A percentile compares a stretch with the other conserved stretches of the same genome.
Evolutionary conservation across 2,888 invertebrate genomes (phyloP).

Genomic region (Pseudococcus longispinus): DNA sequence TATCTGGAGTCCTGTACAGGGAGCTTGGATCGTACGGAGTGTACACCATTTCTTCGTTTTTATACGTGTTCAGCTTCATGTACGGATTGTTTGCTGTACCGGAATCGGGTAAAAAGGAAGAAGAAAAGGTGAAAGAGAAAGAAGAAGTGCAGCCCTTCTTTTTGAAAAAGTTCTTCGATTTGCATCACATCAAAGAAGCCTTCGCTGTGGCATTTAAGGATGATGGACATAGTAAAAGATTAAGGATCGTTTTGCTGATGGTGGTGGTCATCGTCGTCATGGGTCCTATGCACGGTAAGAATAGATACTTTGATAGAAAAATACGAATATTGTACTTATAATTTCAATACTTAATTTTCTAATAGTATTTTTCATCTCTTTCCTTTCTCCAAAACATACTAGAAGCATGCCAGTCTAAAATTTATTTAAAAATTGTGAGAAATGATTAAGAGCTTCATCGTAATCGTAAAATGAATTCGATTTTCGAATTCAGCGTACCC

Average conservation of each 20-base stretch:
- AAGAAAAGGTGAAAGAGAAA: conserved; percentile 9
- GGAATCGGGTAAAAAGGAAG: conserved; percentile 63
- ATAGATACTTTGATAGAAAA: not conserved
- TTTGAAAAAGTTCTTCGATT: conserved; percentile 77
- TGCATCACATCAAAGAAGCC: conserved; percentile 78
- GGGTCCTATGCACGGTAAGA: conserved; percentile 83
- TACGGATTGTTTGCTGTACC: conserved; percentile 77
- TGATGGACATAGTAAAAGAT: conserved; percentile 76
- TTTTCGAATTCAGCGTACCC: too few relatives aligned
- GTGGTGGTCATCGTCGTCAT: conserved; percentile 84
- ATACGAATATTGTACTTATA: too few relatives aligned
- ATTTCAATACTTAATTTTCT: too few relatives aligned
- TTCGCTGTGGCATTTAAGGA: conserved; percentile 80
- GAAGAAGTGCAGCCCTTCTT: conserved; percentile 65
- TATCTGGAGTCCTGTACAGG: conserved; percentile 76
- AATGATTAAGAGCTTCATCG: too few relatives aligned
- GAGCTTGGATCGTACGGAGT: conserved; percentile 74
- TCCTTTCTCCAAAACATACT: too few relatives aligned
- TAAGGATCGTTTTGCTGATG: conserved; percentile 79
- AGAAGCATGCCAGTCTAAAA: too few relatives aligned
- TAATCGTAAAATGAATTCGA: not conserved
- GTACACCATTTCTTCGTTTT: conserved; percentile 76
- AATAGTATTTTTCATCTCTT: too few relatives aligned
- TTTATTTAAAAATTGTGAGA: too few relatives aligned
- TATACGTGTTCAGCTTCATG: conserved; percentile 77